These are phyloP conservation scores for Menura novaehollandiae DNA, from an alignment of 2,113 vertebrate genomes.

Conservation along the genomic window DNA sequence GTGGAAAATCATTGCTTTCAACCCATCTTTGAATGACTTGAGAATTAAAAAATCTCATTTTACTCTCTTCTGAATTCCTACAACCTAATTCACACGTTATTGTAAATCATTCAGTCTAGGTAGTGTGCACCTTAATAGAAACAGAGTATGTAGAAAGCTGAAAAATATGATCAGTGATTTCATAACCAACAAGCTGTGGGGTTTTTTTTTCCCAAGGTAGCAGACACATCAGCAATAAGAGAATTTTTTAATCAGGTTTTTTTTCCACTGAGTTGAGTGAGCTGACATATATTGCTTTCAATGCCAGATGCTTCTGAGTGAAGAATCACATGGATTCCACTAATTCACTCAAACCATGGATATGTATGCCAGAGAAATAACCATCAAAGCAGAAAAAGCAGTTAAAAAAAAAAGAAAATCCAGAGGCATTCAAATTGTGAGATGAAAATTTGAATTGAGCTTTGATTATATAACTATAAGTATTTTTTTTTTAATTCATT, in stretches of 20 bases:
- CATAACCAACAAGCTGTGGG: neutral
- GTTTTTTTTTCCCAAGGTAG: fast-evolving
- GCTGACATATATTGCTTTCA: neutral
- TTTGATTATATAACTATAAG: neutral
- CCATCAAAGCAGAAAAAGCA: neutral
- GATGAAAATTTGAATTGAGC: neutral
- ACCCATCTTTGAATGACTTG: neutral
- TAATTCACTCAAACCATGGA: neutral
- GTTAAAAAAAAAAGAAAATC: neutral
- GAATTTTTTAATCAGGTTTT: neutral
- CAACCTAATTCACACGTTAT: neutral
- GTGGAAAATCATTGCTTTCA: neutral
- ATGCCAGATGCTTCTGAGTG: neutral
- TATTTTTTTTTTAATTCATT: neutral
- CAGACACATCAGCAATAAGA: neutral
- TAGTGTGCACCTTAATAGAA: neutral
- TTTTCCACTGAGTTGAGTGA: neutral
- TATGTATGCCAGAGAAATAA: neutral
- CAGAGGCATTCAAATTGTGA: neutral
- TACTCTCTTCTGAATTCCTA: neutral
- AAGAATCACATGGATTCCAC: neutral
- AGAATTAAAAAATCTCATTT: neutral
- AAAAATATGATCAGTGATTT: neutral
- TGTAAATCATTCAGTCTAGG: neutral
- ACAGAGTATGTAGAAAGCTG: neutral